Percentiles rank a stretch among this genome's conserved stretches.
phyloP scores from a whole-genome alignment of 1,140 invertebrate genomes.

The Lordiphosa stackelbergi region DNA sequence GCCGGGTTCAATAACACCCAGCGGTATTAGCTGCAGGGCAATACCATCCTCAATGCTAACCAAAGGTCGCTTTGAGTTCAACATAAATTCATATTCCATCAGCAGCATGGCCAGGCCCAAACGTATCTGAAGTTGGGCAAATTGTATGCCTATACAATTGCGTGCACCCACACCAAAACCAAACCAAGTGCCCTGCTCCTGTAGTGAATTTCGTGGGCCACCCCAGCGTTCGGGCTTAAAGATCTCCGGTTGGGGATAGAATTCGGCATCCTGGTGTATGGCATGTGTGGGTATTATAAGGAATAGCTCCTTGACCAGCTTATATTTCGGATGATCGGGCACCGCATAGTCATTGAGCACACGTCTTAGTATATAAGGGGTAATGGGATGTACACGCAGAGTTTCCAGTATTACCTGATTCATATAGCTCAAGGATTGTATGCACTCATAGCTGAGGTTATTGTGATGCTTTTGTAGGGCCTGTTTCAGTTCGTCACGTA shows the following conservation, averaged over 20 bases:
- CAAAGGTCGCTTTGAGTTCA: slow-evolving; percentile 56
- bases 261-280: slow-evolving; percentile 77
- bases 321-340: slow-evolving; percentile 76
- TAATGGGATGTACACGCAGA: slow-evolving; percentile 79
- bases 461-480: slow-evolving; percentile 65
- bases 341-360: slow-evolving; percentile 72
- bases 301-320: slow-evolving; percentile 68
- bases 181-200: slow-evolving; percentile 78
- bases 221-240: slow-evolving; percentile 84
- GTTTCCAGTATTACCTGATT: slow-evolving; percentile 80
- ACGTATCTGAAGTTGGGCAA: slow-evolving; percentile 82
- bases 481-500: slow-evolving; percentile 78
- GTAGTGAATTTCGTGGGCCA: slow-evolving; percentile 77
- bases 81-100: slow-evolving; percentile 53
- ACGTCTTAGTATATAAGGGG: slow-evolving; percentile 77
- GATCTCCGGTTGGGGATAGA: slow-evolving; percentile 82
- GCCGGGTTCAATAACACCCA: slow-evolving; percentile 61
- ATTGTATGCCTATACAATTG: slow-evolving; percentile 79
- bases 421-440: slow-evolving; percentile 80
- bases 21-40: slow-evolving; percentile 50
- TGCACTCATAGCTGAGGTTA: slow-evolving; percentile 76
- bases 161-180: slow-evolving; percentile 80
- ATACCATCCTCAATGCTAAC: slow-evolving; percentile 61
- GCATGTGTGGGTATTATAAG: slow-evolving; percentile 74
- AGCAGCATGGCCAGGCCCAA: slow-evolving; percentile 78